A percentile compares a stretch with the other conserved stretches of the same genome.
phyloP scores from a whole-genome alignment of 2,888 invertebrate genomes.

The Phrixothrix hirtus region DNA sequence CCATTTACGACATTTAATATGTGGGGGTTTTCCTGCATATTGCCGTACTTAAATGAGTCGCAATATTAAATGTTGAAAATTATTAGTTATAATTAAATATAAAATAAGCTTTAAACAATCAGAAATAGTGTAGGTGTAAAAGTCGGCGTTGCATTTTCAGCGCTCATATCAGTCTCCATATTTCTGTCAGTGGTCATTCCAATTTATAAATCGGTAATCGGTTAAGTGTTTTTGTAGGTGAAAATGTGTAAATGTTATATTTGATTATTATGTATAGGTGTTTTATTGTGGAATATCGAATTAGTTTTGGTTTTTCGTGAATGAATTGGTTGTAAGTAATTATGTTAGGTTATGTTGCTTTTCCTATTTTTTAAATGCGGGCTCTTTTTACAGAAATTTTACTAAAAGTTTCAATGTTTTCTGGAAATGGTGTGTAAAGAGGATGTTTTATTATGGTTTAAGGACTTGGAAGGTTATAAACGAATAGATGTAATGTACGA shows the following conservation, averaged over 20 bases:
- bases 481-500: conserved; percentile 97
- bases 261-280: conserved; percentile 28
- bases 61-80: not conserved
- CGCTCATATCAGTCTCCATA: conserved; percentile 33
- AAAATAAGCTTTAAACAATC: not conserved
- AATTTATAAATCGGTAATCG: conserved; percentile 31
- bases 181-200: conserved; percentile 42
- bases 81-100: not conserved
- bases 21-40: conserved; percentile 8
- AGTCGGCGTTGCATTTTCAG: conserved; percentile 20
- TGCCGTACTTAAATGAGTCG: not conserved
- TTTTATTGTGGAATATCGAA: conserved; percentile 33
- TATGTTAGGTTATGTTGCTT: conserved; percentile 48
- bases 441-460: conserved; percentile 98
- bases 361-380: conserved; percentile 17
- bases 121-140: not conserved
- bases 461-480: conserved; percentile 92
- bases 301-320: conserved; percentile 47
- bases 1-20: conserved; percentile 8
- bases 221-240: conserved; percentile 16
- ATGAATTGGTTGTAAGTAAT: conserved; percentile 50
- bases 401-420: conserved; percentile 62
- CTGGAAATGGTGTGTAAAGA: conserved; percentile 97
- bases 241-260: conserved; percentile 31
- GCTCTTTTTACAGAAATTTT: conserved; percentile 46